Base-by-base conservation (phyloP, 2,797 vertebrate species). In the Zonotrichia albicollis region DNA sequence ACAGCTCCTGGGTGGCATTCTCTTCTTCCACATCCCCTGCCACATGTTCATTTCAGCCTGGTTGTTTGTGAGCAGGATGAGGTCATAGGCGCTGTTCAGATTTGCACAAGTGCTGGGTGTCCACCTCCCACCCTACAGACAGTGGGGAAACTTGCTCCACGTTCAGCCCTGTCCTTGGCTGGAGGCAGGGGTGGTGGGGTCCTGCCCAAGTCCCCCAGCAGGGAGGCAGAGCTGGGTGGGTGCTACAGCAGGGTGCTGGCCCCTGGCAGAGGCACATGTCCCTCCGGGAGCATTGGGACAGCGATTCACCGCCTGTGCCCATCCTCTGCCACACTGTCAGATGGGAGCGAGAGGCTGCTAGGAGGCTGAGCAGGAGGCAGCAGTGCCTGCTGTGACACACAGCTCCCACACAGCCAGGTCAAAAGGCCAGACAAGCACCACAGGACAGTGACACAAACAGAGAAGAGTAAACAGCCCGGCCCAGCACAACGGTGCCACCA, bases 401-500 rank as follows among this genome's bases (percentile, higher is more conserved):
- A 6, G n/a, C 25, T 83, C 67, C 50, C 76, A 68, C 10, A 1
- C 26, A 74, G 29, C 36, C 85, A 67, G 40, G 58, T 53, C 38
- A 43, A 45, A 58, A 72, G 45, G 36, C 36, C 26, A 4, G 1
- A 55, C 19, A 38, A 62, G 27, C 29, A 23, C 18, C 55, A 42
- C 0, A 19, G 77, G 38, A 51, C 3, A 10, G 13, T 20, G 60
- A 6, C 61, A 38, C 45, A 36, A 77, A 60, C 5, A 25, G 32
- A 62, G 34, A 0, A 75, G 30, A 61, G 34, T 0, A 71, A 74
- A 53, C 4, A 26, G 29, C 26, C 27, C 2, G 1, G 27, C 5
- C 30, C 3, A 1, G 27, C 5, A 3, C 20, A n/a, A 43, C 0
- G 0, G 18, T 45, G 26, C n/a, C 68, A 43, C 42, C 2, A 1